A percentile compares a stretch with the other conserved stretches of the same genome.
These are phyloP conservation scores for Athene cunicularia DNA, from an alignment of 2,113 vertebrate species.

Conservation along the genomic window DNA sequence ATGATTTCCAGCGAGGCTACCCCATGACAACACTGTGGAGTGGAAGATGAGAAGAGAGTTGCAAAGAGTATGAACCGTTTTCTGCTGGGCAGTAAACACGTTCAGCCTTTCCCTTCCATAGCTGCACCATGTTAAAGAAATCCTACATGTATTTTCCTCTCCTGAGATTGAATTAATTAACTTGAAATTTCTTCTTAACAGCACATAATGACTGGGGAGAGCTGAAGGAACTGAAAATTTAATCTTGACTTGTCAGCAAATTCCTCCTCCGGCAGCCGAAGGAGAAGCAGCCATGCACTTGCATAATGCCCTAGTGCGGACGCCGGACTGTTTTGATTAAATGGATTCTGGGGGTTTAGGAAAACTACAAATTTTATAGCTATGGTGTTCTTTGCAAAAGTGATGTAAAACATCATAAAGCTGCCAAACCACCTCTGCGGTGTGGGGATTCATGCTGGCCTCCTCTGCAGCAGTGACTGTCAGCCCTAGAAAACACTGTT, in stretches of 20 bases:
- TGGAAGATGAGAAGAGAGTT: not conserved
- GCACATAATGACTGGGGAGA: constrained; percentile 17
- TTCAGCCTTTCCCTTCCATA: not conserved
- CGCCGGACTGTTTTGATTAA: constrained; percentile 74
- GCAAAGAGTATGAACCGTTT: not conserved
- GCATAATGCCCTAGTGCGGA: constrained; percentile 36
- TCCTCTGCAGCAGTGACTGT: constrained; percentile 2
- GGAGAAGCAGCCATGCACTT: constrained; percentile 49
- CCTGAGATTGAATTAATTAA: constrained; percentile 52
- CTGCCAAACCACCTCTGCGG: constrained; percentile 52
- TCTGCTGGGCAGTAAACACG: not conserved
- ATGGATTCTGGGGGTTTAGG: constrained; percentile 75
- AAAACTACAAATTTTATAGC: constrained; percentile 73
- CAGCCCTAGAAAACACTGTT: not conserved
- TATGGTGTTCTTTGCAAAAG: constrained; percentile 71
- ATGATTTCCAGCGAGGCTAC: not conserved
- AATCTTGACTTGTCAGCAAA: constrained; percentile 58
- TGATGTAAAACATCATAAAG: constrained; percentile 76
- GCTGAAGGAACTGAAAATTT: constrained; percentile 18
- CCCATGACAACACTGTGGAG: not conserved
- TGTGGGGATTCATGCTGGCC: constrained; percentile 17
- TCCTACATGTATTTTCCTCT: not conserved
- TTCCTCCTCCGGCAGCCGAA: constrained; percentile 21
- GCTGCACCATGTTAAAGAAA: not conserved
- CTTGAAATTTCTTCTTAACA: constrained; percentile 42